Evolutionary conservation across 2,888 invertebrate genomes (phyloP).

Genomic region (Eristalis pertinax): DNA sequence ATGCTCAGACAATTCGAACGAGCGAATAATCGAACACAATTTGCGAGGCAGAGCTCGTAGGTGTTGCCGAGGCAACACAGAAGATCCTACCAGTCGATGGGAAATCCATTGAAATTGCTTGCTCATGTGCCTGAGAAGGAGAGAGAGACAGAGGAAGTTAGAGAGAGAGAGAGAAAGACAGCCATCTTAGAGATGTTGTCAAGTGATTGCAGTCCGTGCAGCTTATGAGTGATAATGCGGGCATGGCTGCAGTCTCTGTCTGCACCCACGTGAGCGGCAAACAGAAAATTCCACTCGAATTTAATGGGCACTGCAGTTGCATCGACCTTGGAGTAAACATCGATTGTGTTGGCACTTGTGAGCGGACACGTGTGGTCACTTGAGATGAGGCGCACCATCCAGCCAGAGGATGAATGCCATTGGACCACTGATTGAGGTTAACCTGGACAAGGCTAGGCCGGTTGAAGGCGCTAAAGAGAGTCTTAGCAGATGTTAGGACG

Average conservation of each 20-base stretch:
- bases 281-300: neutral
- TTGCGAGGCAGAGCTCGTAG: neutral
- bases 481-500: too few species aligned
- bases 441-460: too few species aligned
- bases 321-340: too few species aligned
- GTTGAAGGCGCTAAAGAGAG: too few species aligned
- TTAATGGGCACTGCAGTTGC: too few species aligned
- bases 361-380: too few species aligned
- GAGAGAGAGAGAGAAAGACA: neutral
- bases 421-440: too few species aligned
- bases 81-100: neutral
- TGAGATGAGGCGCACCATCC: too few species aligned
- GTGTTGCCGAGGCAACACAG: neutral
- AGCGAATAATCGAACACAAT: neutral
- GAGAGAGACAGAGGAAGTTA: neutral
- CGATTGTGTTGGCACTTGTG: too few species aligned
- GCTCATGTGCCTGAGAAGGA: neutral
- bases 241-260: neutral
- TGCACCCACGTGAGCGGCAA: neutral
- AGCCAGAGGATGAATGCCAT: too few species aligned
- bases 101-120: neutral
- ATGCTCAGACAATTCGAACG: neutral
- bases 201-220: neutral
- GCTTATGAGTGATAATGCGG: neutral
- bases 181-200: neutral